phyloP scores from a whole-genome alignment of 35 echinoderm and acorn worm species.

The Hemicentrotus pulcherrimus region DNA sequence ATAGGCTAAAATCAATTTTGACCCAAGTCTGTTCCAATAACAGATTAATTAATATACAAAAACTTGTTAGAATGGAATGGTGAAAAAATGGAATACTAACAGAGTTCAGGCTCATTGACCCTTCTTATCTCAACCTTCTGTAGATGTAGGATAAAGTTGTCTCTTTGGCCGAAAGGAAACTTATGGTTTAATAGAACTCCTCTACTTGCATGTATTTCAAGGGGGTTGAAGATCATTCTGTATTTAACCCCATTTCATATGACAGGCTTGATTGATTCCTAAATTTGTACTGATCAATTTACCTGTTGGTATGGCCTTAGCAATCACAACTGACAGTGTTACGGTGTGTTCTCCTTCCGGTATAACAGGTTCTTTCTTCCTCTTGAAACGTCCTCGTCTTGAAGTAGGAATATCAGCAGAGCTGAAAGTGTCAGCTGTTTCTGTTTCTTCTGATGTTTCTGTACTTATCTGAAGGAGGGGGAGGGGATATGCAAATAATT shows the following conservation, averaged over 20 bases:
- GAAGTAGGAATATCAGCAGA: not conserved
- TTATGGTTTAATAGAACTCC: too few relatives aligned
- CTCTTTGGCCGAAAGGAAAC: too few relatives aligned
- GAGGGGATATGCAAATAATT: not conserved
- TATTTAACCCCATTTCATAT: too few relatives aligned
- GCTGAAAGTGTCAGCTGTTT: not conserved
- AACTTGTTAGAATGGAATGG: too few relatives aligned
- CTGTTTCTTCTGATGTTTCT: conserved; percentile 31
- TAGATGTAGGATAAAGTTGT: too few relatives aligned
- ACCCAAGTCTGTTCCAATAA: not conserved
- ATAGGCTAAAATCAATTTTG: not conserved
- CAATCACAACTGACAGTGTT: conserved; percentile 88
- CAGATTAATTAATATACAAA: not conserved
- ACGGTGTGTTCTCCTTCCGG: conserved; percentile 73
- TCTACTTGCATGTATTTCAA: too few relatives aligned
- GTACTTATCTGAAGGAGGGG: not conserved
- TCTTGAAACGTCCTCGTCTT: not conserved
- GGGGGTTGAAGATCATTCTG: too few relatives aligned
- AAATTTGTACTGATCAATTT: not conserved
- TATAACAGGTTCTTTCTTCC: not conserved
- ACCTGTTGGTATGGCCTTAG: conserved; percentile 96
- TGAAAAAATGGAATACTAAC: too few relatives aligned
- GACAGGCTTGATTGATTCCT: too few relatives aligned
- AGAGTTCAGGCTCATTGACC: too few relatives aligned
- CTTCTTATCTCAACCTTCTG: too few relatives aligned